A percentile compares a stretch with the other conserved stretches of the same genome.
phyloP scores from a whole-genome alignment of 2,113 vertebrate species.

The Cricetomys ansorgei region DNA sequence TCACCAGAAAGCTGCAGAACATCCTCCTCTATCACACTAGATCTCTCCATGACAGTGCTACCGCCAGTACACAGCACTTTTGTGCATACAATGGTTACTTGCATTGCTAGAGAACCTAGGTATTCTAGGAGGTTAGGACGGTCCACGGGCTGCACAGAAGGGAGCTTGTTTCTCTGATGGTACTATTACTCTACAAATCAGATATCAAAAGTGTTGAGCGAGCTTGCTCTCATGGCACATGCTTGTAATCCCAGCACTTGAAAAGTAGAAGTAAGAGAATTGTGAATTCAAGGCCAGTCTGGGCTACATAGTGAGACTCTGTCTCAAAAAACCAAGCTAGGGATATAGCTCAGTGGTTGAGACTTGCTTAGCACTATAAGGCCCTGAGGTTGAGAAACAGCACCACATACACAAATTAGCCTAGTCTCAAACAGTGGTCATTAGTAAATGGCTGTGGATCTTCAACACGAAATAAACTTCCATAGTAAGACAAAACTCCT shows the following conservation, averaged over 20 bases:
- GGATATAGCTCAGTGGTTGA: background rate
- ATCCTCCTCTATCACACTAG: background rate
- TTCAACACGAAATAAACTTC: constrained; percentile 36
- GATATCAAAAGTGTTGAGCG: background rate
- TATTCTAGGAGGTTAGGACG: background rate
- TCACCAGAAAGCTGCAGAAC: background rate
- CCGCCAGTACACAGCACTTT: background rate
- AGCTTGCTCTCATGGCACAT: background rate
- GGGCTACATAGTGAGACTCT: background rate
- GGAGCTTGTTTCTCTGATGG: constrained; percentile 32
- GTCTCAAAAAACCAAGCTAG: background rate
- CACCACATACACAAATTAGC: background rate
- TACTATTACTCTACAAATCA: background rate
- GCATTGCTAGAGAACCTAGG: background rate
- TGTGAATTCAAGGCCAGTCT: background rate
- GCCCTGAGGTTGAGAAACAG: background rate
- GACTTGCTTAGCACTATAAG: background rate
- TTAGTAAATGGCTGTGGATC: background rate
- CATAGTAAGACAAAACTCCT: background rate
- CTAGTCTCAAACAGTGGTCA: constrained; percentile 9
- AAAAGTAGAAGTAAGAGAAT: background rate
- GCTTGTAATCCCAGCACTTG: background rate
- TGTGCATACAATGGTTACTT: background rate
- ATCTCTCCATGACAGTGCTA: background rate
- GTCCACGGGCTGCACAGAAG: background rate